phyloP scores from a whole-genome alignment of 1,140 invertebrate genomes.

The Drosophila pandora region DNA sequence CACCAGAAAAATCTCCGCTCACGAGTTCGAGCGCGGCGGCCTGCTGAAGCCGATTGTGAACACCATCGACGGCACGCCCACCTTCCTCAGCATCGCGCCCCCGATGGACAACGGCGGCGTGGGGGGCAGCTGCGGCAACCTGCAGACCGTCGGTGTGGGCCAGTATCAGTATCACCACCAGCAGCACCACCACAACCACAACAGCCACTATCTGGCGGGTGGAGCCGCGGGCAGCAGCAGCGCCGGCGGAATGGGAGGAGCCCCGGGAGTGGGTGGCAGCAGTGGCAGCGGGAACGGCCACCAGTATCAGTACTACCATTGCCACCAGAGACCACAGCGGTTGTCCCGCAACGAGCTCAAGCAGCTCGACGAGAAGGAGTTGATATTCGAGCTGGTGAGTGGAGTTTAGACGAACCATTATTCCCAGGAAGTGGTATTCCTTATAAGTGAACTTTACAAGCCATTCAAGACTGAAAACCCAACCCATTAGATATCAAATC shows the following conservation, averaged over 20 bases:
- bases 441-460: neutral
- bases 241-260: conserved; percentile 1
- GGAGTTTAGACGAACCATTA: neutral
- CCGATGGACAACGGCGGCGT: conserved; percentile 76
- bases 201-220: conserved; percentile 66
- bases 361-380: conserved; percentile 95
- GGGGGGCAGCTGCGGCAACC: conserved; percentile 60
- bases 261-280: conserved; percentile 5
- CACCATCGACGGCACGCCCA: conserved; percentile 95
- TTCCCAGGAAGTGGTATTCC: neutral
- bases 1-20: conserved; percentile 95
- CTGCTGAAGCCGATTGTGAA: conserved; percentile 95
- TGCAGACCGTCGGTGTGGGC: conserved; percentile 60
- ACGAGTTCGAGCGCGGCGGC: conserved; percentile 96
- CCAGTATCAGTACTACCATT: conserved; percentile 64
- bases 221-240: conserved; percentile 63
- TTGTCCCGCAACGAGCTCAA: conserved; percentile 92
- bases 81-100: conserved; percentile 89
- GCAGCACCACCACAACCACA: conserved; percentile 55
- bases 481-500: conserved; percentile 17
- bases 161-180: conserved; percentile 68
- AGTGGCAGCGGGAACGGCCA: conserved; percentile 32
- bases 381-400: conserved; percentile 95
- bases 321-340: conserved; percentile 86
- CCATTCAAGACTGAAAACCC: neutral